Percentiles rank a stretch among this genome's conserved stretches.
These are phyloP conservation scores for Halictus quadricinctus DNA, from an alignment of 2,888 invertebrate genomes.

Conservation along the genomic window DNA sequence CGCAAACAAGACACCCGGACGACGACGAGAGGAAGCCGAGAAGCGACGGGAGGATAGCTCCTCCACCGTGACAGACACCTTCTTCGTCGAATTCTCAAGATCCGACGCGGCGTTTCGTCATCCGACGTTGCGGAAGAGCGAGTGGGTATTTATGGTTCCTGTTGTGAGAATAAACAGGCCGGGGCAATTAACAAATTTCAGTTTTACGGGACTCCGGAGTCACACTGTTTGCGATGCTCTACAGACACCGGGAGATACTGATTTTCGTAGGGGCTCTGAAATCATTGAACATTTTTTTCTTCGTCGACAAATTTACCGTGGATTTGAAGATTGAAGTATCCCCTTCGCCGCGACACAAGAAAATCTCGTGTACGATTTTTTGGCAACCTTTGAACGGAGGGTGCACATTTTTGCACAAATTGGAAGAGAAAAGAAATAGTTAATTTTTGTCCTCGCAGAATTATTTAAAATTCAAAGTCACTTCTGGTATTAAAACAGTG, in stretches of 20 bases:
- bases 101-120: neutral
- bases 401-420: too few species aligned
- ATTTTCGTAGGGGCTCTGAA: neutral
- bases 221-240: conserved; percentile 5
- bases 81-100: conserved; percentile 11
- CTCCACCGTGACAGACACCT: neutral
- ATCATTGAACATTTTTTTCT: neutral
- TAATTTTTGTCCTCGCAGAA: too few species aligned
- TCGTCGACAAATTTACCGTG: neutral
- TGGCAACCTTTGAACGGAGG: too few species aligned
- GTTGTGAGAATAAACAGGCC: neutral
- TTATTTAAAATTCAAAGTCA: too few species aligned
- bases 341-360: neutral
- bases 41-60: conserved; percentile 26
- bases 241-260: neutral
- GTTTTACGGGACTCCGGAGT: neutral
- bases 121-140: neutral
- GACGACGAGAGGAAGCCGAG: conserved; percentile 33
- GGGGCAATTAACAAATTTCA: neutral
- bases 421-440: too few species aligned
- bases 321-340: neutral
- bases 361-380: neutral
- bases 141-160: neutral
- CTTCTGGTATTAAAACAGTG: too few species aligned
- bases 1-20: conserved; percentile 56